These are phyloP conservation scores for Dolichotis patagonum DNA, from an alignment of 2,113 vertebrate genomes.

Conservation along the genomic window DNA sequence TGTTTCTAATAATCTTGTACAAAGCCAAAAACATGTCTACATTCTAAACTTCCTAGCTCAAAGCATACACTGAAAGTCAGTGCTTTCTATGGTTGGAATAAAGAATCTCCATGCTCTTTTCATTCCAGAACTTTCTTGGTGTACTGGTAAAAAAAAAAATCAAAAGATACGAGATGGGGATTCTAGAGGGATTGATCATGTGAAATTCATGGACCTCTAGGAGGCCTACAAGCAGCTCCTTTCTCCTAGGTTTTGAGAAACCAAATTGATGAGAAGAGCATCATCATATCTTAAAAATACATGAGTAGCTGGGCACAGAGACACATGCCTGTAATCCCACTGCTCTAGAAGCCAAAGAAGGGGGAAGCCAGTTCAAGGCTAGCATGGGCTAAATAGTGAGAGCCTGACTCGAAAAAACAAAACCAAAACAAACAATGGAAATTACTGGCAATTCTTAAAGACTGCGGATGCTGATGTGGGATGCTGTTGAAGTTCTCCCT, in stretches of 20 bases:
- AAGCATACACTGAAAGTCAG: not conserved
- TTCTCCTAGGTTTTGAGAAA: not conserved
- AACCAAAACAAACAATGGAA: not conserved
- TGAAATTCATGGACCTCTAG: not conserved
- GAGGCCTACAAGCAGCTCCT: not conserved
- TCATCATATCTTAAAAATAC: not conserved
- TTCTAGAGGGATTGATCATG: not conserved
- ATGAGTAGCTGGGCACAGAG: not conserved
- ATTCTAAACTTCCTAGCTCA: not conserved
- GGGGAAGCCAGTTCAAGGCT: not conserved
- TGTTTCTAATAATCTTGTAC: not conserved
- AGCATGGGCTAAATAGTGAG: not conserved
- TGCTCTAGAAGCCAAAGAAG: not conserved
- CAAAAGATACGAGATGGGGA: not conserved
- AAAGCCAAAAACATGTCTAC: not conserved
- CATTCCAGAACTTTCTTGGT: not conserved
- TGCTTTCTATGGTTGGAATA: not conserved
- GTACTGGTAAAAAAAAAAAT: not conserved
- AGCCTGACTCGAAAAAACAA: not conserved
- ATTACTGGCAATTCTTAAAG: not conserved
- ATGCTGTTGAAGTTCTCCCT: not conserved
- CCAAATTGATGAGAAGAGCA: not conserved
- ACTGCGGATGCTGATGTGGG: not conserved
- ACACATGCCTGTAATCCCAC: not conserved
- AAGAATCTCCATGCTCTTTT: not conserved